Percentiles rank a stretch among this genome's conserved stretches.
Evolutionary conservation across 2,113 vertebrate genomes (phyloP).

Genomic region (Empidonax alnorum): DNA sequence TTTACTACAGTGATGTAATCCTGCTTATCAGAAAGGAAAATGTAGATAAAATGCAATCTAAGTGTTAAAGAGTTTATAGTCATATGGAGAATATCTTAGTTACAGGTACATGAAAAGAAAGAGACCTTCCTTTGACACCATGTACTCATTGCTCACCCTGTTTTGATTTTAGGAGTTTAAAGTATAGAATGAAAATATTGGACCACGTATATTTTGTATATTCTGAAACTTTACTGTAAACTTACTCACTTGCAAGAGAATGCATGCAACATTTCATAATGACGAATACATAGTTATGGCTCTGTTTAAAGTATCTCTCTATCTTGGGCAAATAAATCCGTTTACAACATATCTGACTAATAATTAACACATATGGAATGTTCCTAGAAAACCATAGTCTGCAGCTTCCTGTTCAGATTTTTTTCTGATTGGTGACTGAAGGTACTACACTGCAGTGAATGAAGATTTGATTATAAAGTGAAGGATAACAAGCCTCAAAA

Average conservation of each 20-base stretch:
- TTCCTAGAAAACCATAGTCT: constrained; percentile 34
- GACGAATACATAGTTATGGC: neutral
- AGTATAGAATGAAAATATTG: neutral
- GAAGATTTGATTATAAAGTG: neutral
- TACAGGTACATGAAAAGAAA: neutral
- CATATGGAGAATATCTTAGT: neutral
- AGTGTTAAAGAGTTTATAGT: neutral
- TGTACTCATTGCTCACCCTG: neutral
- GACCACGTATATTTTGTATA: neutral
- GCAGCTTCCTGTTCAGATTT: constrained; percentile 24
- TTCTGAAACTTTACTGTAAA: neutral
- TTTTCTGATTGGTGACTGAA: neutral
- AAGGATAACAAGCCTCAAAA: neutral
- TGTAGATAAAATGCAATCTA: neutral
- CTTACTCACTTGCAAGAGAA: neutral
- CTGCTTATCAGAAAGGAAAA: neutral
- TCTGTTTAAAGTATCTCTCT: constrained; percentile 21
- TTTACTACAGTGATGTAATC: neutral
- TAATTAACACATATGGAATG: constrained; percentile 68
- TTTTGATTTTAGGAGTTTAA: neutral
- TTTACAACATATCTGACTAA: constrained; percentile 71
- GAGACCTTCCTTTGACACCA: neutral
- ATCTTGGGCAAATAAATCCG: constrained; percentile 58
- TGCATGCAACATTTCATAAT: neutral
- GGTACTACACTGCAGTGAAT: neutral